Percentiles rank a stretch among this genome's conserved stretches.
These are phyloP conservation scores for Aegithalos caudatus DNA, from an alignment of 2,113 vertebrate species.

Conservation along the genomic window DNA sequence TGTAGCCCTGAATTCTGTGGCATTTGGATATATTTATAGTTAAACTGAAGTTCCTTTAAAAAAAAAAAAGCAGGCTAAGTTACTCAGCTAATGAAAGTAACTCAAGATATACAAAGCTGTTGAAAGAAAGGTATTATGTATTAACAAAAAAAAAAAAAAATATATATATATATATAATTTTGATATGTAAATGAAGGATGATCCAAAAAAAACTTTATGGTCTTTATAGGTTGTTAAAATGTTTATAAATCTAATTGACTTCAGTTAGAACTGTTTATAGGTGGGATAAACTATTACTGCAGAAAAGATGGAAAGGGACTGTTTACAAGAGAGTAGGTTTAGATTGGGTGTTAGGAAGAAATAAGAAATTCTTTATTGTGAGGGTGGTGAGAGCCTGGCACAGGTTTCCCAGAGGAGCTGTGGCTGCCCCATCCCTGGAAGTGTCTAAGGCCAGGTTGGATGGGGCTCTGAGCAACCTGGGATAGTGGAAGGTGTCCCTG, in stretches of 20 bases:
- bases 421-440: not conserved
- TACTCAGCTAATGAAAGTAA: slow-evolving; percentile 67
- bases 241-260: not conserved
- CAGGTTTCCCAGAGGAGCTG: not conserved
- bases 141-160: not conserved
- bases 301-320: not conserved
- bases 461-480: not conserved
- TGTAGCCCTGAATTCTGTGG: slow-evolving; percentile 72
- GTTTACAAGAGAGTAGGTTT: not conserved
- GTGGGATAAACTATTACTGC: not conserved
- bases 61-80: slow-evolving; percentile 51
- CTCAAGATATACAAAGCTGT: slow-evolving; percentile 31
- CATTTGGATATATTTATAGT: slow-evolving; percentile 78
- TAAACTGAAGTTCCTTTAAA: slow-evolving; percentile 53
- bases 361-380: not conserved
- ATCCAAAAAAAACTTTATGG: not conserved
- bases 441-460: accelerated
- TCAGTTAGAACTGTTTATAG: not conserved
- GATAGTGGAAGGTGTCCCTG: accelerated
- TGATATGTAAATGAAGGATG: not conserved
- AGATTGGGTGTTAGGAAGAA: not conserved
- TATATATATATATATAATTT: not conserved
- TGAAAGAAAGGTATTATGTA: not conserved
- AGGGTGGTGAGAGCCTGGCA: accelerated
- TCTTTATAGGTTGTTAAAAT: not conserved